Evolutionary conservation across 2,113 vertebrate species (phyloP).

Genomic region (Dicrurus megarhynchus): DNA sequence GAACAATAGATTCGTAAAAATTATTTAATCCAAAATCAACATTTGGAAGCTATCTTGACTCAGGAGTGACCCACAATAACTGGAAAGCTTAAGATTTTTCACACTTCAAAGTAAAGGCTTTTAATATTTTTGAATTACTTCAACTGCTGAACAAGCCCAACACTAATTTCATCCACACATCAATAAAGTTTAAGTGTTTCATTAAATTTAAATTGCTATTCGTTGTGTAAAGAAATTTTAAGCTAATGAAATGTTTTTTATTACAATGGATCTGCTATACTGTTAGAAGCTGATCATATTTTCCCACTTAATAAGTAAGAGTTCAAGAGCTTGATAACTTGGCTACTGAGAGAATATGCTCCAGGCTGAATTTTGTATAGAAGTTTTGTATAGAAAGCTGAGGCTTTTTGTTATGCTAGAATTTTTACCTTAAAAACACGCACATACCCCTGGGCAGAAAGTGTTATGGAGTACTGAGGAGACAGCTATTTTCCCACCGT

Average conservation of each 20-base stretch:
- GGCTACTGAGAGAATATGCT: not conserved
- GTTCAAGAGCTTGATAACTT: conserved; percentile 34
- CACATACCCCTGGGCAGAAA: not conserved
- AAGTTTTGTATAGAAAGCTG: not conserved
- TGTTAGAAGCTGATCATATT: conserved; percentile 4
- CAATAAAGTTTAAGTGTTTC: conserved; percentile 58
- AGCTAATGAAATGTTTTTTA: conserved; percentile 37
- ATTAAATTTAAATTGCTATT: conserved; percentile 43
- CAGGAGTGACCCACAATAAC: conserved; percentile 43
- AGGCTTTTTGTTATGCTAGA: not conserved
- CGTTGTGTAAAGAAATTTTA: not conserved
- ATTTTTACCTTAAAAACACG: not conserved
- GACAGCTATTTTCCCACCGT: not conserved
- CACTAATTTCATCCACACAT: conserved; percentile 22
- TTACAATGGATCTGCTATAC: not conserved
- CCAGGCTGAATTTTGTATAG: not conserved
- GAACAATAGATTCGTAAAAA: conserved; percentile 31
- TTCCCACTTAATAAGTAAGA: conserved; percentile 7
- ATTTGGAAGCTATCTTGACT: conserved; percentile 64
- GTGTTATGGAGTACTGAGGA: not conserved
- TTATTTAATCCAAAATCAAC: conserved; percentile 41
- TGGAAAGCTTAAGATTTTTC: conserved; percentile 48
- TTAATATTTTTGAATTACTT: conserved; percentile 46
- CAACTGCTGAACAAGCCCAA: not conserved
- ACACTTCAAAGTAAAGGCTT: conserved; percentile 60